Percentiles rank a stretch among this genome's conserved stretches.
These are phyloP conservation scores for Archivesica marissinica DNA, from an alignment of 1,140 invertebrate genomes.

Conservation along the genomic window DNA sequence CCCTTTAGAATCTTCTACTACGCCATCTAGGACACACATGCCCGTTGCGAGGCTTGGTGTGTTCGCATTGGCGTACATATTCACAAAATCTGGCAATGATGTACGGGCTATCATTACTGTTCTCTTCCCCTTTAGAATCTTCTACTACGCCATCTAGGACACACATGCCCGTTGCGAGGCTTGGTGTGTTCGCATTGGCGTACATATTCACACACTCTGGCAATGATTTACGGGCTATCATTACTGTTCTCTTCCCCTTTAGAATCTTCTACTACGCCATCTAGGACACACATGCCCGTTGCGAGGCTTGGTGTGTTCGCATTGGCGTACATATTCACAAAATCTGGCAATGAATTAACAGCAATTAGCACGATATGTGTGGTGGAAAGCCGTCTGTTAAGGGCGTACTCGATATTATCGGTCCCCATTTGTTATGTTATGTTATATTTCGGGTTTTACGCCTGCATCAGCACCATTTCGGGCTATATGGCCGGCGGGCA, in stretches of 20 bases:
- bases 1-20: too few relatives aligned
- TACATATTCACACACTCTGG: constrained; percentile 43
- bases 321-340: constrained; percentile 29
- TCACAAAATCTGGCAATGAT: too few relatives aligned
- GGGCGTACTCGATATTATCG: constrained; percentile 26
- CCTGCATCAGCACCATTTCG: too few relatives aligned
- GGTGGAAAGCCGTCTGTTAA: constrained; percentile 25
- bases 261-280: neutral
- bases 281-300: neutral
- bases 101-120: neutral
- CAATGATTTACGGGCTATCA: constrained; percentile 16
- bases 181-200: neutral
- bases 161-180: neutral
- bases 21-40: too few relatives aligned
- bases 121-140: neutral
- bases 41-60: too few relatives aligned
- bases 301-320: neutral
- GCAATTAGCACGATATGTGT: neutral
- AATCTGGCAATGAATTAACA: constrained; percentile 35
- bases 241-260: neutral
- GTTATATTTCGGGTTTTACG: too few relatives aligned
- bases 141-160: constrained; percentile 2
- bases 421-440: constrained; percentile 5
- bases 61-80: too few relatives aligned
- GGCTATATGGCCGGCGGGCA: too few relatives aligned